A percentile compares a stretch with the other conserved stretches of the same genome.
These are phyloP conservation scores for Drosophila cracens DNA, from an alignment of 2,888 invertebrate species.

Conservation along the genomic window DNA sequence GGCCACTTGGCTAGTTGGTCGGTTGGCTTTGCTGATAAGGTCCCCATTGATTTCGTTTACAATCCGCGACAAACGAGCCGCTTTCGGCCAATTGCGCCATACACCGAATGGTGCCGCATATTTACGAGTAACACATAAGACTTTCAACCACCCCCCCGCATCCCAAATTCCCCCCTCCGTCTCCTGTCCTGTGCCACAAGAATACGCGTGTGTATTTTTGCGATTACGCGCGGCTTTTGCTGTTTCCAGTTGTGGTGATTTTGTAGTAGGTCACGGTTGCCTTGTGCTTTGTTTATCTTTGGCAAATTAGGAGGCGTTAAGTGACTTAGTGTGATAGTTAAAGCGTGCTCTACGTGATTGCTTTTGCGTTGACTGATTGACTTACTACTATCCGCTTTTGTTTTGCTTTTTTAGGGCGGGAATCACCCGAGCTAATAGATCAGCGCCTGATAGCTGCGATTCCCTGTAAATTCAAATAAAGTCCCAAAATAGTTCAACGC, in stretches of 20 bases:
- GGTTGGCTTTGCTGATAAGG: constrained; percentile 51
- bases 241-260: not conserved
- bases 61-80: constrained; percentile 67
- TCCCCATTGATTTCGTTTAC: constrained; percentile 45
- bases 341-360: not conserved
- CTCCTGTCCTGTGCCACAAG: not conserved
- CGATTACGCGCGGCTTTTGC: constrained; percentile 43
- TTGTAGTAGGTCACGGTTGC: constrained; percentile 66
- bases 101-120: constrained; percentile 33
- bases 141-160: too few species aligned
- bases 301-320: constrained; percentile 21
- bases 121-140: constrained; percentile 18
- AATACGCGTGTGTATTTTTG: constrained; percentile 17
- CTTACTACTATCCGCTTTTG: not conserved
- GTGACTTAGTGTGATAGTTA: not conserved
- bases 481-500: not conserved
- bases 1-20: constrained; percentile 7
- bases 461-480: constrained; percentile 5
- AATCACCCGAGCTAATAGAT: constrained; percentile 22
- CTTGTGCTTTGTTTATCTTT: constrained; percentile 26
- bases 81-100: constrained; percentile 71
- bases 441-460: constrained; percentile 12
- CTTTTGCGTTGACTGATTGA: not conserved
- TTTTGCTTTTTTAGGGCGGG: not conserved
- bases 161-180: not conserved